These are phyloP conservation scores for Oncopeltus fasciatus DNA, from an alignment of 1,140 invertebrate species.

Conservation along the genomic window DNA sequence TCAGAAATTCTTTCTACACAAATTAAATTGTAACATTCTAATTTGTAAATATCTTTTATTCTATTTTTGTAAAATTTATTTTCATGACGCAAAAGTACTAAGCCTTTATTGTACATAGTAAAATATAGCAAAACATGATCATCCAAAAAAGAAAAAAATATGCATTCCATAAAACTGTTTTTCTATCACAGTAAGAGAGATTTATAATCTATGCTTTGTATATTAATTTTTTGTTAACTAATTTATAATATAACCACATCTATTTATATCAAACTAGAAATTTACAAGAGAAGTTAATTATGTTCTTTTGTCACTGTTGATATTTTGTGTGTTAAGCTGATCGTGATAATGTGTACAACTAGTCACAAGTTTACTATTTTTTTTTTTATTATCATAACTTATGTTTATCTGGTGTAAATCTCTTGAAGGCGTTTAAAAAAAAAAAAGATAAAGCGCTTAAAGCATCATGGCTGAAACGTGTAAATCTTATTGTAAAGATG, in stretches of 20 bases:
- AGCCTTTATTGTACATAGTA: too few species aligned
- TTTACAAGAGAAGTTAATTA: neutral
- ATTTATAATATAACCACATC: neutral
- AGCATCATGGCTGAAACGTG: neutral
- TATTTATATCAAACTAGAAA: neutral
- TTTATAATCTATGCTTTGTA: neutral
- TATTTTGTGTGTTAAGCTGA: neutral
- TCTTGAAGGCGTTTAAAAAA: too few species aligned
- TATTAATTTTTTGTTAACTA: neutral
- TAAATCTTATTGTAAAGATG: neutral
- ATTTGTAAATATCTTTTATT: too few species aligned
- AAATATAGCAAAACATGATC: too few species aligned
- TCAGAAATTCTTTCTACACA: too few species aligned
- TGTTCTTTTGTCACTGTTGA: neutral
- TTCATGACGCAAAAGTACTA: too few species aligned
- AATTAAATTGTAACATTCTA: too few species aligned
- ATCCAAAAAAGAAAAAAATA: too few species aligned
- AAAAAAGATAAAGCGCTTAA: too few species aligned
- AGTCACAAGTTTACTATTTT: neutral
- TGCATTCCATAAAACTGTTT: neutral
- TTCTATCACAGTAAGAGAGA: neutral
- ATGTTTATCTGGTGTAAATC: too few species aligned
- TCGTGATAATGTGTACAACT: conserved; percentile 10
- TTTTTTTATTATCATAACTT: neutral
- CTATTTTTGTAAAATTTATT: too few species aligned